A percentile compares a stretch with the other conserved stretches of the same genome.
Conservation (phyloP, 1,140 invertebrate genomes). For the Ditylenchus dipsaci region DNA sequence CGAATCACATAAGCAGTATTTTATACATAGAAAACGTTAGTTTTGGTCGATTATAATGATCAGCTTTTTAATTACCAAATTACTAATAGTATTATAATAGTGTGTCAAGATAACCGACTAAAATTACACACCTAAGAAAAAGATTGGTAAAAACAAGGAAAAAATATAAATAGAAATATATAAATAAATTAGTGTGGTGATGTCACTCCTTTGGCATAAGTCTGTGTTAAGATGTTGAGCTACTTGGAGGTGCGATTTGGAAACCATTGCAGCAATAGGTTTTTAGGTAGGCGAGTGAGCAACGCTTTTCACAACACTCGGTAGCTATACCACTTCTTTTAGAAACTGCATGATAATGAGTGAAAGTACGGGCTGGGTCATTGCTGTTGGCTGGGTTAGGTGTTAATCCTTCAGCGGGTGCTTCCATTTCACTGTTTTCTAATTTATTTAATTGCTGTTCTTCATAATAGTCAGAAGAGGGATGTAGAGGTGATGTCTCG, state of each 20-base stretch:
- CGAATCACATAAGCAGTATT: too few species aligned
- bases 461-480: not conserved
- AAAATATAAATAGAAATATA: too few species aligned
- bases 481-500: not conserved
- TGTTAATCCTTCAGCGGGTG: not conserved
- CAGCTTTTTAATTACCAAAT: too few species aligned
- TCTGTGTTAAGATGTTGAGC: too few species aligned
- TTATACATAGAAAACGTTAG: too few species aligned
- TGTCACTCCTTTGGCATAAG: too few species aligned
- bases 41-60: too few species aligned
- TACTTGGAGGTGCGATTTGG: conserved; percentile 39
- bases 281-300: conserved; percentile 14
- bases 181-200: too few species aligned
- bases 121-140: too few species aligned
- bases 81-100: too few species aligned
- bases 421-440: not conserved
- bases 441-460: not conserved
- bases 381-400: not conserved
- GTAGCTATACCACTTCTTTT: conserved; percentile 20
- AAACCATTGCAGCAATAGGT: conserved; percentile 35
- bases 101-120: too few species aligned
- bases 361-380: not conserved
- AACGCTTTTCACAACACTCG: conserved; percentile 21
- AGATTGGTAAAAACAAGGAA: too few species aligned
- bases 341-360: not conserved